A percentile compares a stretch with the other conserved stretches of the same genome.
These are phyloP conservation scores for Aporrectodea caliginosa DNA, from an alignment of 1,140 invertebrate species.

Conservation along the genomic window DNA sequence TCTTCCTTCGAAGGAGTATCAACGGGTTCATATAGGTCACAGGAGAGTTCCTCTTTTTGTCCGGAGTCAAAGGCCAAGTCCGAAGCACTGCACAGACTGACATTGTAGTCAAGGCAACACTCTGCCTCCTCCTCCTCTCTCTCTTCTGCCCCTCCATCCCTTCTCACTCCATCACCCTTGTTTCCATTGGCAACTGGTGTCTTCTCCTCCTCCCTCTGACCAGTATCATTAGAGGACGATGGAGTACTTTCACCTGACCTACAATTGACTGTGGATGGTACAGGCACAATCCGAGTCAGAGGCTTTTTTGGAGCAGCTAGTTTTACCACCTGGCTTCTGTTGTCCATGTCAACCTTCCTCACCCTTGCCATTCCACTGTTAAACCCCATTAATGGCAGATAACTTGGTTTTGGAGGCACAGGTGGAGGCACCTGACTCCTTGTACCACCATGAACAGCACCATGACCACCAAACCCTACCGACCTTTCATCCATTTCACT, in stretches of 20 bases:
- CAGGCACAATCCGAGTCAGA: too few species aligned
- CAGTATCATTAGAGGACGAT: not conserved
- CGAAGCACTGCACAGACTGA: not conserved
- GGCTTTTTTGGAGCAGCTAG: not conserved
- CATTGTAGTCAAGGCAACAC: not conserved
- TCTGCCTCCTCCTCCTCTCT: not conserved
- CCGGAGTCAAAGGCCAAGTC: not conserved
- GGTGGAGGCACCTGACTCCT: conserved; percentile 18
- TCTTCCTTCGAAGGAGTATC: not conserved
- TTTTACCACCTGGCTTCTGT: not conserved
- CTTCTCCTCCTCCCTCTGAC: not conserved
- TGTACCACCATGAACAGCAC: not conserved
- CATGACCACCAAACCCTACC: not conserved
- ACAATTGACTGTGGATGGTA: too few species aligned
- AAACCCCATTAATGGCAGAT: conserved; percentile 17
- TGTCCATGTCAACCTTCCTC: not conserved
- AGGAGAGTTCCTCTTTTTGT: not conserved
- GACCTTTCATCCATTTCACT: not conserved
- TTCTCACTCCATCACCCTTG: not conserved
- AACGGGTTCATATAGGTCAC: not conserved
- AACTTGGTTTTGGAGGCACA: conserved; percentile 21
- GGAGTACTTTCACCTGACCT: not conserved
- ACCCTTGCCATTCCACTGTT: not conserved
- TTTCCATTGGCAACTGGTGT: not conserved
- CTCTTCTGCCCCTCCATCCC: not conserved